These are phyloP conservation scores for Acropora yongei DNA, from an alignment of 64 coral and sea anemone species.

Conservation along the genomic window DNA sequence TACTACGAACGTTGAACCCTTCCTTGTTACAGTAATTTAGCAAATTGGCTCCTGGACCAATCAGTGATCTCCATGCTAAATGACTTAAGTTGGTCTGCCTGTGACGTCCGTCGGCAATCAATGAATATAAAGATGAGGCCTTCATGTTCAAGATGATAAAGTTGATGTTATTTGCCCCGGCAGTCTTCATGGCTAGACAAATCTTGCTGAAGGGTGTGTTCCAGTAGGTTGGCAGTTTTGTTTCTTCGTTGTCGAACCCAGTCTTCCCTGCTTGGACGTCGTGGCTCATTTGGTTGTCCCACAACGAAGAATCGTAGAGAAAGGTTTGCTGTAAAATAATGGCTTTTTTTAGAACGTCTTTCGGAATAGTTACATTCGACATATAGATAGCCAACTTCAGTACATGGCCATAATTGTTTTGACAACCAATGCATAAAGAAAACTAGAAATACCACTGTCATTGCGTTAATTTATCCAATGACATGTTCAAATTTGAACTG, in stretches of 20 bases:
- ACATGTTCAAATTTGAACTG: too few species aligned
- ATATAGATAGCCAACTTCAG: too few species aligned
- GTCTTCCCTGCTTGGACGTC: background rate
- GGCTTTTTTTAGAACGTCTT: too few species aligned
- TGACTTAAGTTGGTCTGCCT: background rate
- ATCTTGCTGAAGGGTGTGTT: slow-evolving; percentile 5
- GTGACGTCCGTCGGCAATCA: slow-evolving; percentile 47
- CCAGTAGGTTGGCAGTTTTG: slow-evolving; percentile 45
- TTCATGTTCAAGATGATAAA: background rate
- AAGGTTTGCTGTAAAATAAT: slow-evolving; percentile 6
- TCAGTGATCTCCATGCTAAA: background rate
- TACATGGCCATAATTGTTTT: too few species aligned
- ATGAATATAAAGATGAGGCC: slow-evolving; percentile 2
- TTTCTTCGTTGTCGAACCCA: slow-evolving; percentile 43
- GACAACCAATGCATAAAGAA: too few species aligned
- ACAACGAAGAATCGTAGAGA: slow-evolving; percentile 16
- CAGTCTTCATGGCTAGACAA: background rate
- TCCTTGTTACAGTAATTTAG: slow-evolving; percentile 33
- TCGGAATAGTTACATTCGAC: too few species aligned
- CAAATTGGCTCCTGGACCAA: background rate
- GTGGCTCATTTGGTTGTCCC: slow-evolving; percentile 23
- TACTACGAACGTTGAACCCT: slow-evolving; percentile 19
- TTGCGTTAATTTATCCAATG: too few species aligned
- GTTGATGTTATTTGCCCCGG: background rate
- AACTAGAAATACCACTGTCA: too few species aligned